Evolutionary conservation across 2,888 invertebrate species (phyloP).

Genomic region (Pherbina coryleti): DNA sequence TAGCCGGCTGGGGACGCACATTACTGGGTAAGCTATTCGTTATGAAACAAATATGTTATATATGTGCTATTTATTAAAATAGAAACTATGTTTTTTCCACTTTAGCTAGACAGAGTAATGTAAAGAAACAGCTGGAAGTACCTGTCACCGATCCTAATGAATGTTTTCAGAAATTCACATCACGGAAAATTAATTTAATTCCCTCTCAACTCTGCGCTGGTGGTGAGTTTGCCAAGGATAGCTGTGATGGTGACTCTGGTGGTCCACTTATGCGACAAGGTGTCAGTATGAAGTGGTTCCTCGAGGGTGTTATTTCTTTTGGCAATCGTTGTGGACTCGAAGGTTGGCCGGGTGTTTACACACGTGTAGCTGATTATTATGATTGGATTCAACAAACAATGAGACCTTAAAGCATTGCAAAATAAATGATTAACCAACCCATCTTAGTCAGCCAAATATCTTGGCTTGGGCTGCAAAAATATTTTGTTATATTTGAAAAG

Average conservation of each 20-base stretch:
- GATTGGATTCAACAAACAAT: conserved; percentile 76
- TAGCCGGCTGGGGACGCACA: conserved; percentile 77
- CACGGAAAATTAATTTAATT: conserved; percentile 54
- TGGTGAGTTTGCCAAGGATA: conserved; percentile 72
- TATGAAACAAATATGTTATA: background rate
- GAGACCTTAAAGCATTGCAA: conserved; percentile 57
- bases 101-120: conserved; percentile 59
- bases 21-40: conserved; percentile 60
- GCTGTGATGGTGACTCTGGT: conserved; percentile 77
- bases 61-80: too few species aligned
- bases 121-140: conserved; percentile 69
- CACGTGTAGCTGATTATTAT: conserved; percentile 74
- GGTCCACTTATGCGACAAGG: conserved; percentile 73
- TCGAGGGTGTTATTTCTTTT: conserved; percentile 71
- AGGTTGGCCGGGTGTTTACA: conserved; percentile 81
- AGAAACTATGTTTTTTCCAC: background rate
- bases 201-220: conserved; percentile 63
- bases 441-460: background rate
- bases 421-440: background rate
- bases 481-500: background rate
- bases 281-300: conserved; percentile 60
- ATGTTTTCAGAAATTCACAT: conserved; percentile 68
- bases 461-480: background rate
- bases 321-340: conserved; percentile 70
- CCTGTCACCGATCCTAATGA: conserved; percentile 69